These are phyloP conservation scores for Andricus curvator DNA, from an alignment of 2,888 invertebrate species.

Conservation along the genomic window DNA sequence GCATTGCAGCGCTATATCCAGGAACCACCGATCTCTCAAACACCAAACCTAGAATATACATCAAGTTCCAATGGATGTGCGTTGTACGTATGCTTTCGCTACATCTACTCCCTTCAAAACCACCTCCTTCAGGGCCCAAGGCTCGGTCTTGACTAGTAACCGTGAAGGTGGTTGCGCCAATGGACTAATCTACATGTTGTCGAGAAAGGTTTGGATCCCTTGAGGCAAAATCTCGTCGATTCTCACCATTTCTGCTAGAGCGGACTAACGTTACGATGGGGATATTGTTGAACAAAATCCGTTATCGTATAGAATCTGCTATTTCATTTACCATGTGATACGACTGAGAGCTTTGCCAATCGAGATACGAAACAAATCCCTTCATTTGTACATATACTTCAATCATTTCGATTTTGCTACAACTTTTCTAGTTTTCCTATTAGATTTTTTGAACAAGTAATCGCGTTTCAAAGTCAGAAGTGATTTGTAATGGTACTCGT, in stretches of 20 bases:
- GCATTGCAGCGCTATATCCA: slow-evolving; percentile 11
- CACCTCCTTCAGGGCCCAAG: slow-evolving; percentile 31
- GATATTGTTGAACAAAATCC: not conserved
- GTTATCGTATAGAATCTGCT: too few relatives aligned
- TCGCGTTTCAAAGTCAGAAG: too few relatives aligned
- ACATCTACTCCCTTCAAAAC: slow-evolving; percentile 7
- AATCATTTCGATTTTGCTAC: too few relatives aligned
- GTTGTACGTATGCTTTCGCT: slow-evolving; percentile 41
- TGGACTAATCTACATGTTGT: slow-evolving; percentile 32
- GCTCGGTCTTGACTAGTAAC: slow-evolving; percentile 17
- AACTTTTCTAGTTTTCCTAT: too few relatives aligned
- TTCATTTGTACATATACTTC: too few relatives aligned
- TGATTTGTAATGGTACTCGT: too few relatives aligned
- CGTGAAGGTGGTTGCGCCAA: slow-evolving; percentile 19
- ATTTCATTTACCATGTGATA: too few relatives aligned
- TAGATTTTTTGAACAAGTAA: too few relatives aligned
- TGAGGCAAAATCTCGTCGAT: slow-evolving; percentile 37
- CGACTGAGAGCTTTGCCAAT: too few relatives aligned
- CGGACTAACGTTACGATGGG: not conserved
- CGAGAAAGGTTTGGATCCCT: slow-evolving; percentile 29
- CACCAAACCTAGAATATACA: slow-evolving; percentile 41
- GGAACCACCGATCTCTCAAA: slow-evolving; percentile 32
- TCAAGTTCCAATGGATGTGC: slow-evolving; percentile 47
- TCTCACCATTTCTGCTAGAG: slow-evolving; percentile 13
- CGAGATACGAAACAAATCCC: too few relatives aligned